Conservation (phyloP, 2,888 invertebrate species). For the Erebia epiphron region DNA sequence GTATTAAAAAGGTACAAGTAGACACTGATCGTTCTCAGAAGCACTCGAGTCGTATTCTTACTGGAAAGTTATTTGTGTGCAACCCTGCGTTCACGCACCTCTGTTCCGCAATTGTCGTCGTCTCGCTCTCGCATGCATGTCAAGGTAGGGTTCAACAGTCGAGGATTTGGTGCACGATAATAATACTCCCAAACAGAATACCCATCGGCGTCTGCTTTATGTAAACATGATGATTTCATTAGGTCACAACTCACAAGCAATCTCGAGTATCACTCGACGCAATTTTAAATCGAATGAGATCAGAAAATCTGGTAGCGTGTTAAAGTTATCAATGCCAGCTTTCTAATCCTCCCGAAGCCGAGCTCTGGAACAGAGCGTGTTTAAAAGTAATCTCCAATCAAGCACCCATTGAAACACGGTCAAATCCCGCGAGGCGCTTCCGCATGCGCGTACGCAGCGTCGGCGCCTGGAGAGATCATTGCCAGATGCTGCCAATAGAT, state of each 20-base stretch:
- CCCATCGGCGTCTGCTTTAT: conserved; percentile 66
- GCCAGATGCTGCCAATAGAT: conserved; percentile 79
- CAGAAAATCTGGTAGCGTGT: conserved; percentile 13
- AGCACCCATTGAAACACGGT: conserved; percentile 72
- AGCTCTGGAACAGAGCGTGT: conserved; percentile 28
- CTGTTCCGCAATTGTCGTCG: conserved; percentile 68
- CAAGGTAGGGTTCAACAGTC: conserved; percentile 83
- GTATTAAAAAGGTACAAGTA: conserved; percentile 39
- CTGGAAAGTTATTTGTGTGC: conserved; percentile 77
- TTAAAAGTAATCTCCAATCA: conserved; percentile 39
- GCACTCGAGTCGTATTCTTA: conserved; percentile 65
- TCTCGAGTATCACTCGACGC: conserved; percentile 17
- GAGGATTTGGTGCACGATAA: conserved; percentile 73
- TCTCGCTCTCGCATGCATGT: conserved; percentile 77
- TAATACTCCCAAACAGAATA: conserved; percentile 67
- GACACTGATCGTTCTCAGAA: conserved; percentile 65
- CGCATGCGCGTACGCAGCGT: conserved; percentile 54
- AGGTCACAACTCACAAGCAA: conserved; percentile 62
- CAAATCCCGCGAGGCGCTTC: conserved; percentile 70
- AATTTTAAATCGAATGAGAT: conserved; percentile 15
- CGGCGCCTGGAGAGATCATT: conserved; percentile 71
- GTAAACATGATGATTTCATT: conserved; percentile 68
- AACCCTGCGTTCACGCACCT: conserved; percentile 71
- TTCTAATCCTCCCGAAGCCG: conserved; percentile 65
- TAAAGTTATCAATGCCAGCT: conserved; percentile 39